Conservation (phyloP, 2,888 invertebrate genomes). For the Rotaria sp. region DNA sequence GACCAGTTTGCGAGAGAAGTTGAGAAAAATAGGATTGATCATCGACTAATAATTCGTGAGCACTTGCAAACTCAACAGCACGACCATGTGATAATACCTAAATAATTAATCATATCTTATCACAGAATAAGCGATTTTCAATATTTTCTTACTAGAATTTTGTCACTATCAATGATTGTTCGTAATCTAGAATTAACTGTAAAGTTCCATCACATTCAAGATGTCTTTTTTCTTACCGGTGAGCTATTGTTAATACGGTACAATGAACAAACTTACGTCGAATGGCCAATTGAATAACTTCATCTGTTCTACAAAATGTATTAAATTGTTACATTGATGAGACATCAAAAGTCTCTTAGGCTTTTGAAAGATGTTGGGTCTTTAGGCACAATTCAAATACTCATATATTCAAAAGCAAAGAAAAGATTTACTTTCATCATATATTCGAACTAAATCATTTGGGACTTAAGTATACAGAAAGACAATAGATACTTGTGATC, state of each 20-base stretch:
- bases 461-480: no score
- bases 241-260: constrained; percentile 54
- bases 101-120: no score
- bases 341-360: background rate
- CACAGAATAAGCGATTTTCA: no score
- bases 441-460: no score
- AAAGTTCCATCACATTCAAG: no score
- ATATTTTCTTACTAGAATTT: background rate
- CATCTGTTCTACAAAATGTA: constrained; percentile 32
- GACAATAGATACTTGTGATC: constrained; percentile 28
- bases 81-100: background rate
- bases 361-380: no score
- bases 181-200: background rate
- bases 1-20: background rate
- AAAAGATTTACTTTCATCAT: no score
- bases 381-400: no score
- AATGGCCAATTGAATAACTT: constrained; percentile 50
- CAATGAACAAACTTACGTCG: constrained; percentile 48
- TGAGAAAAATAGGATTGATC: background rate
- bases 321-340: background rate
- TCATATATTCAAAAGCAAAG: no score
- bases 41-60: background rate
- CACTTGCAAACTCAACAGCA: background rate
- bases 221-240: constrained; percentile 40
- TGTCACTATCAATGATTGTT: constrained; percentile 9